A percentile compares a stretch with the other conserved stretches of the same genome.
Evolutionary conservation across 2,888 invertebrate species (phyloP).

Genomic region (Rhingia campestris): DNA sequence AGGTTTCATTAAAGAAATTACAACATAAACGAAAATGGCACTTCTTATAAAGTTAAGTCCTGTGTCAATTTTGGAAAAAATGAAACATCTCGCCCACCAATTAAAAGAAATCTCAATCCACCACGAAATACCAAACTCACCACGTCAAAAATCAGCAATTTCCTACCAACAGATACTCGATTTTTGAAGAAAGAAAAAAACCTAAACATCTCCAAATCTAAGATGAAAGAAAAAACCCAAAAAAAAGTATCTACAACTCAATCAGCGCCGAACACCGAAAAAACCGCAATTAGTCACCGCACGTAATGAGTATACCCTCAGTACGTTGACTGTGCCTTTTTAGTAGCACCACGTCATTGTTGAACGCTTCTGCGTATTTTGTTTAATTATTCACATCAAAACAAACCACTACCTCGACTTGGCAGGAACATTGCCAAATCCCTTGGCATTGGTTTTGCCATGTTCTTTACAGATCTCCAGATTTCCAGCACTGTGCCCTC

Average conservation of each 20-base stretch:
- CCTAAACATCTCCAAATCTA: no score
- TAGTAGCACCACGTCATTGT: constrained; percentile 45
- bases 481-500: neutral
- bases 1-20: no score
- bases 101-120: no score
- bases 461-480: constrained; percentile 25
- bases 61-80: no score
- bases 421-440: constrained; percentile 62
- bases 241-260: constrained; percentile 1
- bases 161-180: no score
- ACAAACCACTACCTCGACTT: constrained; percentile 42
- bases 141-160: no score
- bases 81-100: no score
- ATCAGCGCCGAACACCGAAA: constrained; percentile 3
- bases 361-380: constrained; percentile 43
- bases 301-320: constrained; percentile 14
- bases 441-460: constrained; percentile 45
- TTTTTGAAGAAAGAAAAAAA: no score
- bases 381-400: constrained; percentile 69
- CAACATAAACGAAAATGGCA: no score
- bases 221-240: no score
- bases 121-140: no score
- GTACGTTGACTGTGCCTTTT: constrained; percentile 2
- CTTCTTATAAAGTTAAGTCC: no score
- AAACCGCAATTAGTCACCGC: constrained; percentile 54